Conservation (phyloP, 1,140 invertebrate species). For the Cherax destructor region DNA sequence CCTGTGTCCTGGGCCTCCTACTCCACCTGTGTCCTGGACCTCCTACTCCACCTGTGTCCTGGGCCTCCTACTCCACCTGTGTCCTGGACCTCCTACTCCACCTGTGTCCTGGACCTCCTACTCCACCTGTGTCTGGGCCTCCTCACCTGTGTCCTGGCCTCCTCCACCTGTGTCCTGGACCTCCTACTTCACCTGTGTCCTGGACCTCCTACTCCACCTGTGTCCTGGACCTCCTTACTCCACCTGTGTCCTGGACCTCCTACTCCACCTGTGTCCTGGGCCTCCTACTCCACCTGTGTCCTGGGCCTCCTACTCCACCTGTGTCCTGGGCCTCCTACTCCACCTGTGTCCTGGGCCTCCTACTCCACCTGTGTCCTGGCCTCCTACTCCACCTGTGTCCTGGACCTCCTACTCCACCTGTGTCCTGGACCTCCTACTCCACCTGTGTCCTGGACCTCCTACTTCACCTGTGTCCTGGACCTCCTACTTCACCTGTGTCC, state of each 20-base stretch:
- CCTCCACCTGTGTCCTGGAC: neutral
- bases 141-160: neutral
- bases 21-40: neutral
- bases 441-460: neutral
- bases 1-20: neutral
- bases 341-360: neutral
- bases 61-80: too few relatives aligned
- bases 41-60: neutral
- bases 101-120: too few relatives aligned
- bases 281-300: too few relatives aligned
- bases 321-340: too few relatives aligned
- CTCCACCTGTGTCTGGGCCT: too few relatives aligned
- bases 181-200: neutral
- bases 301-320: neutral
- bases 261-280: neutral
- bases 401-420: neutral
- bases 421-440: too few relatives aligned
- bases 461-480: too few relatives aligned
- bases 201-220: neutral
- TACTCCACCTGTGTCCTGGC: neutral
- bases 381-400: neutral
- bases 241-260: neutral
- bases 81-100: neutral
- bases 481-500: neutral
- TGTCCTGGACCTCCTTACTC: neutral